Conservation (phyloP, 2,113 vertebrate genomes). For the Gobius niger region DNA sequence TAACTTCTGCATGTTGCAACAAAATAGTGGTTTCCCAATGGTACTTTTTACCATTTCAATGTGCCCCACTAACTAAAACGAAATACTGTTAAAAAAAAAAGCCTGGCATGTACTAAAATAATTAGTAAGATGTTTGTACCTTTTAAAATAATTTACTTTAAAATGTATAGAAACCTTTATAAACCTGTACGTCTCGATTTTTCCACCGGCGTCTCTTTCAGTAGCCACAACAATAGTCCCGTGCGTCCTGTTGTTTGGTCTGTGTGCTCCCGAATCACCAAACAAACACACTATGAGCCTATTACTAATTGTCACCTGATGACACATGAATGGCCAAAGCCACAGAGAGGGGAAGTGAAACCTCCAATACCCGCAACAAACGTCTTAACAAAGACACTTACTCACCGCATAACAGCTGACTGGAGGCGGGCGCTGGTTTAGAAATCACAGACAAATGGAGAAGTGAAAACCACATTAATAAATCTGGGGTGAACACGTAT, state of each 20-base stretch:
- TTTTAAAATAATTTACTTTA: too few relatives aligned
- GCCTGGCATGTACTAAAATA: too few relatives aligned
- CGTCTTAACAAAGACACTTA: conserved; percentile 2
- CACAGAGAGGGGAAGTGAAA: conserved; percentile 30
- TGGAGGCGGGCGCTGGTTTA: not conserved
- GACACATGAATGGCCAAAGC: conserved; percentile 27
- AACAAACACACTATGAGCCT: conserved; percentile 21
- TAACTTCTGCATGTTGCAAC: too few relatives aligned
- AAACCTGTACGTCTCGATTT: not conserved
- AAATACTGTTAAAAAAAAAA: too few relatives aligned
- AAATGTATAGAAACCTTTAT: too few relatives aligned
- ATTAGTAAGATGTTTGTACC: too few relatives aligned
- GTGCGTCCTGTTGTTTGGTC: not conserved
- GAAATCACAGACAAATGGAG: not conserved
- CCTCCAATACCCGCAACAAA: conserved; percentile 4
- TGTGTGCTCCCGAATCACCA: conserved; percentile 21
- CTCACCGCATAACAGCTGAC: conserved; percentile 9
- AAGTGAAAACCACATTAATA: conserved; percentile 44
- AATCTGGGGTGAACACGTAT: not conserved
- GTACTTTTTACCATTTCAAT: too few relatives aligned
- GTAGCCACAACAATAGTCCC: not conserved
- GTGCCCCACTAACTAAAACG: too few relatives aligned
- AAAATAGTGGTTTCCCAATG: too few relatives aligned
- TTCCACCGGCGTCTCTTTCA: not conserved
- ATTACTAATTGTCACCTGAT: conserved; percentile 44